phyloP scores from a whole-genome alignment of 2,113 vertebrate species.

The Aythya baeri region DNA sequence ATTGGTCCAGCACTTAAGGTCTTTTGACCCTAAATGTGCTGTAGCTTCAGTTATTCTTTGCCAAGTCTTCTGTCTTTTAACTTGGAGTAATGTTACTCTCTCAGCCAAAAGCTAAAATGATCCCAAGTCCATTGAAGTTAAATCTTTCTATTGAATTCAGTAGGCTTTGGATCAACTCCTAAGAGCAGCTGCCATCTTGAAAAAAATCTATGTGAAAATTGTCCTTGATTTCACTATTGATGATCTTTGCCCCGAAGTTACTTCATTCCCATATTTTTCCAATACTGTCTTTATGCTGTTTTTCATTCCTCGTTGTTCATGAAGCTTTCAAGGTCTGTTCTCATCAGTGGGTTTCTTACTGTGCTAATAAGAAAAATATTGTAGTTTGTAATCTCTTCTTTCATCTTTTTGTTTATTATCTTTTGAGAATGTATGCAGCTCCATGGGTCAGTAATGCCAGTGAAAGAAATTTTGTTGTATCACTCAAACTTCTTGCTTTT shows the following conservation, averaged over 20 bases:
- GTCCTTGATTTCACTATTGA: constrained; percentile 5
- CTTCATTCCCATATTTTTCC: constrained; percentile 20
- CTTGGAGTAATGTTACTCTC: neutral
- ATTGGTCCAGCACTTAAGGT: neutral
- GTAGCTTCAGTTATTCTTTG: neutral
- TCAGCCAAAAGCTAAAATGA: constrained; percentile 11
- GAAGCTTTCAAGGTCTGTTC: constrained; percentile 32
- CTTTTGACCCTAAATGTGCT: constrained; percentile 21
- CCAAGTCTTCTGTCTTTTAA: constrained; percentile 29
- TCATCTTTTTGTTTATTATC: constrained; percentile 43
- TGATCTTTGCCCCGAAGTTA: neutral
- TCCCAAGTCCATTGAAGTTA: neutral
- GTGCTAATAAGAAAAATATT: constrained; percentile 44
- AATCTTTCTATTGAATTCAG: constrained; percentile 24
- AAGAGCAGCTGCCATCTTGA: constrained; percentile 16
- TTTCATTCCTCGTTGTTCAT: constrained; percentile 37
- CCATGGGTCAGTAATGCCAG: neutral
- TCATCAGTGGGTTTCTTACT: constrained; percentile 19
- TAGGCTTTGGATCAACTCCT: constrained; percentile 24
- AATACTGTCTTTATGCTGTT: neutral
- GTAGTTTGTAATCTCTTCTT: constrained; percentile 25
- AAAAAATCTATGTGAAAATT: constrained; percentile 20
- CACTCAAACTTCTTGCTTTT: neutral
- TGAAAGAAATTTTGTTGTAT: neutral
- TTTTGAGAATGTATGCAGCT: neutral